phyloP scores from a whole-genome alignment of 53 echinoderm and acorn worm species.

The Glandiceps talaboti region DNA sequence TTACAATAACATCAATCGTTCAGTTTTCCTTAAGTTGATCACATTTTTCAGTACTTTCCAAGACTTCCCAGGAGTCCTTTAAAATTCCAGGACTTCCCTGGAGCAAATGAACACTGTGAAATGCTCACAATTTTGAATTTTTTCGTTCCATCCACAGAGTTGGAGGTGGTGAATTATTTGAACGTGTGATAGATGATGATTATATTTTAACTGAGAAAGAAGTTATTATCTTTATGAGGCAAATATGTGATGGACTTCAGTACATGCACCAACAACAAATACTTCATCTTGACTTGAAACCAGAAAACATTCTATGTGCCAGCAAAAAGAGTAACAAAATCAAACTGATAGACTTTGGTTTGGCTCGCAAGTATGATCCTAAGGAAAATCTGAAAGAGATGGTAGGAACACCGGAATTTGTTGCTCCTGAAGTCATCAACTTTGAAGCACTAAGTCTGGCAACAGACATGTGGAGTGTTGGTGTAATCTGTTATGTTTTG shows the following conservation, averaged over 20 bases:
- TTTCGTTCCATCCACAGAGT: too few species aligned
- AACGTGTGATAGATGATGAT: constrained; percentile 75
- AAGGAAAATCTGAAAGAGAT: constrained; percentile 58
- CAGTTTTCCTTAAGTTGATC: too few species aligned
- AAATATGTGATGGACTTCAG: constrained; percentile 75
- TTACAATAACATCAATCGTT: too few species aligned
- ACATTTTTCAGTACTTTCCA: too few species aligned
- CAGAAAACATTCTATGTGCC: constrained; percentile 91
- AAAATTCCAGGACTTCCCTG: too few species aligned
- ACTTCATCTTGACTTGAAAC: constrained; percentile 85
- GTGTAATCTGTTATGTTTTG: constrained; percentile 86
- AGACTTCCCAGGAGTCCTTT: too few species aligned
- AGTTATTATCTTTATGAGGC: constrained; percentile 68
- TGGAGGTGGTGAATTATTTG: constrained; percentile 79
- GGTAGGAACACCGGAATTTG: constrained; percentile 92
- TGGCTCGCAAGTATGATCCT: constrained; percentile 59
- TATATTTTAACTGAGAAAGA: constrained; percentile 69
- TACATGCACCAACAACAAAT: constrained; percentile 72
- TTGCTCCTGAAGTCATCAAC: constrained; percentile 84
- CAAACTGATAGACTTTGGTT: constrained; percentile 84
- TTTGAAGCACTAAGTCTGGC: constrained; percentile 61
- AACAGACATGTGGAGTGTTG: constrained; percentile 97
- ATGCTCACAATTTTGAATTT: too few species aligned
- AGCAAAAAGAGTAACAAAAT: constrained; percentile 49
- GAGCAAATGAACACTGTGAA: too few species aligned